Percentiles rank a stretch among this genome's conserved stretches.
These are phyloP conservation scores for Pherbina coryleti DNA, from an alignment of 2,888 invertebrate genomes.

Conservation along the genomic window DNA sequence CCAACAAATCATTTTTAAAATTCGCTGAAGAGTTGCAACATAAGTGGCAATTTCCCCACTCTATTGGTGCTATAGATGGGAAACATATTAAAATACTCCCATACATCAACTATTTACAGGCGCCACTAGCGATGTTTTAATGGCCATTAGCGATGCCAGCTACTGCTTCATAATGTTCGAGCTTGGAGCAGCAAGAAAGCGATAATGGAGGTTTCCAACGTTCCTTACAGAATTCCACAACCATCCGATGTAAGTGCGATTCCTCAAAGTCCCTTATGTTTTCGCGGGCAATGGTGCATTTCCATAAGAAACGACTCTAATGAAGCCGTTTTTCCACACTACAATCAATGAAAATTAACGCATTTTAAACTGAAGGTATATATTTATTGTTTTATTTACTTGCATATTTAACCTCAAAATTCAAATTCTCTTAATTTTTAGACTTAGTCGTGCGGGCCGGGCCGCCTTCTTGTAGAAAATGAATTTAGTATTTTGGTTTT, in stretches of 20 bases:
- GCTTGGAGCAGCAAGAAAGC: too few species aligned
- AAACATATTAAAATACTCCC: neutral
- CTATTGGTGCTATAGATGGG: neutral
- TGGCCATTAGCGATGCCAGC: neutral
- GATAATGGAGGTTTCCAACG: too few species aligned
- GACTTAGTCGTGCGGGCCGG: neutral
- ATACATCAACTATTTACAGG: neutral
- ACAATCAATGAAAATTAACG: neutral
- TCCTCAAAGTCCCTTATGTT: neutral
- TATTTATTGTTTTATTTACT: neutral
- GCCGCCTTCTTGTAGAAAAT: conserved; percentile 7
- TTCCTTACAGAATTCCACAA: neutral
- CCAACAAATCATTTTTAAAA: neutral
- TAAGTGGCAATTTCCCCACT: neutral
- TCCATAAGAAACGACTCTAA: neutral
- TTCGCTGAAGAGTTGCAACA: neutral
- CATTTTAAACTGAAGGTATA: neutral
- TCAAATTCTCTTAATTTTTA: neutral
- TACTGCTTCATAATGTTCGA: too few species aligned
- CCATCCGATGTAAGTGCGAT: neutral
- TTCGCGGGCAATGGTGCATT: neutral
- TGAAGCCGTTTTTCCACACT: neutral
- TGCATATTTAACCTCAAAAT: neutral
- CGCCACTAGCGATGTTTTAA: neutral
- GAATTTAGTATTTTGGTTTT: neutral